These are phyloP conservation scores for Valencia hispanica DNA, from an alignment of 2,797 vertebrate genomes.

Conservation along the genomic window DNA sequence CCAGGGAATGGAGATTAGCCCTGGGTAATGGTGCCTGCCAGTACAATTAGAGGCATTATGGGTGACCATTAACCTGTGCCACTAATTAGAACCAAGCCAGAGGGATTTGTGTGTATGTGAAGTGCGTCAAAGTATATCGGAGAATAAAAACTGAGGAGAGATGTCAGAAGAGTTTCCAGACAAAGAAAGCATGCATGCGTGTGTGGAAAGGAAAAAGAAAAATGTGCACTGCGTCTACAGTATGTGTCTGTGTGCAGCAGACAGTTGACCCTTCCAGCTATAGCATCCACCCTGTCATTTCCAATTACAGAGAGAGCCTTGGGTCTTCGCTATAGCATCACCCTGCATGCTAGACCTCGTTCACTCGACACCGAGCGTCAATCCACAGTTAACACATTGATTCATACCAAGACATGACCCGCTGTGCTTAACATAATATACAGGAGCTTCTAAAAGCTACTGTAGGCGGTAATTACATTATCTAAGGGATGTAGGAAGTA, in stretches of 20 bases:
- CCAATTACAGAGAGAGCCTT: constrained; percentile 59
- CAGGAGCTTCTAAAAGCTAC: constrained; percentile 41
- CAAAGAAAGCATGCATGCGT: constrained; percentile 2
- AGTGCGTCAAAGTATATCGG: constrained; percentile 16
- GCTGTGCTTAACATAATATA: constrained; percentile 32
- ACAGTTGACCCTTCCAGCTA: constrained; percentile 41
- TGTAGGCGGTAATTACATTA: constrained; percentile 27
- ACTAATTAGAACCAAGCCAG: constrained; percentile 70
- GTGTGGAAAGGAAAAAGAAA: constrained; percentile 13
- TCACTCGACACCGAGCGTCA: constrained; percentile 57
- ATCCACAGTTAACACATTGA: constrained; percentile 62
- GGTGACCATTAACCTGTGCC: constrained; percentile 72
- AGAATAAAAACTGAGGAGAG: constrained; percentile 15
- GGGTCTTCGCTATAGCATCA: constrained; percentile 53
- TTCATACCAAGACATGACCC: constrained; percentile 41
- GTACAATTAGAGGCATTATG: constrained; percentile 76
- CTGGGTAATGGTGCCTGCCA: constrained; percentile 76
- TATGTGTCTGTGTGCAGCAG: constrained; percentile 13
- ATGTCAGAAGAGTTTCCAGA: constrained; percentile 25
- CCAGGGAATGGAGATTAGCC: constrained; percentile 76
- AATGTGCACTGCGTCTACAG: background rate
- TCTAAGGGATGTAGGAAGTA: constrained; percentile 16
- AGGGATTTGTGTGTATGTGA: constrained; percentile 36
- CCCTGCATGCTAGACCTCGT: constrained; percentile 60
- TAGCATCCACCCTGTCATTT: constrained; percentile 64